Base-by-base conservation (phyloP, 1,140 invertebrate species). In the Teleopsis dalmanni region DNA sequence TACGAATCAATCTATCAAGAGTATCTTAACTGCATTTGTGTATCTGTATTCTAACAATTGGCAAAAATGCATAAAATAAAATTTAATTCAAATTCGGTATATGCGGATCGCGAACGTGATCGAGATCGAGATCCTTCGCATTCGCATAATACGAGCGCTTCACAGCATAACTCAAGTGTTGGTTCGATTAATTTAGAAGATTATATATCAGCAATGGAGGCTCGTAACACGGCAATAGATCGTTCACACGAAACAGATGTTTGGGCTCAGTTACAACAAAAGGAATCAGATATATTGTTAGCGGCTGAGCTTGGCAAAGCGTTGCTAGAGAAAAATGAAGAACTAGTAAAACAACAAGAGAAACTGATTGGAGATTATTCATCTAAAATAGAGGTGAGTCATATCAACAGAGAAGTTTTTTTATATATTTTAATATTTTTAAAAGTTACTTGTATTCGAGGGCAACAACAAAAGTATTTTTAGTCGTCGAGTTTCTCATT, bases 271-370 rank as follows among this genome's bases (percentile, higher is more conserved):
- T 73, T 98, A 18, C 88, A 87, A 56, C 88, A 93, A 72, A 94
- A 95, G 66, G 93, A 96, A 60, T 84, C 87, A 51, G 93, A 97
- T 66, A 78, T 97, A 10, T 81, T 93, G 19, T 74, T 97, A 41
- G 93, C 94, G 1, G 94, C 94, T 1, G 92, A 97, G 71, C 74
- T 98, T 26, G 94, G 94, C 18, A 96, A 96, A 71, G 93, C 92
- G 0, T 73, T 98, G 37, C 75, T 98, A 44, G 92, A 96, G 58
- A 90, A 91, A 62, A 98, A 96, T 68, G 87, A 95, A 62, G 89
- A 96, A 62, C 74, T 97, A 42, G 88, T 84, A 52, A 81, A 83
- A 52, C 86, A 91, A 61, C 85, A 91, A 68, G 92, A 96, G 55
- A 78, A 80, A 41, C 73, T 90, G 10, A 77, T 84, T 3, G 92